Base-by-base conservation (phyloP, 2,888 invertebrate genomes). In the Pristionchus exspectatus region DNA sequence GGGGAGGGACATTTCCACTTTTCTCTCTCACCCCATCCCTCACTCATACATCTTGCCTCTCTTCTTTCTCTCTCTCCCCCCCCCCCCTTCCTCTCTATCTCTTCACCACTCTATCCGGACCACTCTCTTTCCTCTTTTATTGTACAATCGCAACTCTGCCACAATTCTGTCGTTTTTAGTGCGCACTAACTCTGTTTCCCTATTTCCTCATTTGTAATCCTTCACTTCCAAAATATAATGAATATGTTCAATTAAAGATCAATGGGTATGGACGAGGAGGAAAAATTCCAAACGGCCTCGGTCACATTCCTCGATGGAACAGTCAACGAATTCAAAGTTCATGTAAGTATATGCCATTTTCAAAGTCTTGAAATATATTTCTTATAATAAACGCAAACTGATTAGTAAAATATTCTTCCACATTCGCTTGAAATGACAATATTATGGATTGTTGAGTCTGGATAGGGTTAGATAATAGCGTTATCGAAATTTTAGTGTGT, bases 231-330 rank as follows among this genome's bases (percentile, higher is more conserved):
- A 50, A 50, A 18, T 33, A 44, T 38, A 84, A 18, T 38, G 30
- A 18, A 24, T 30, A 24, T 27, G 0, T 44, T 33, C 12, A 59
- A 50, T 50, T 50, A 3, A n/a, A 85, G 85, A 85, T 59, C 87
- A 87, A 50, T 87, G 87, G 87, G 87, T 87, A 87, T 72, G 72
- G 87, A 87, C n/a, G 87, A 87, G 2, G 87, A 87, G 54, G 91
- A 93, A 85, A 92, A 93, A 74, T 90, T 93, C 74, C 92, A 93
- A 87, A 81, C 91, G 56, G 93, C 94, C n/a, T 88, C 89, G 18
- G 93, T 94, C 77, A 91, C 90, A 72, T 92, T 92, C 89, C 92
- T 93, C 69, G 93, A 94, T 89, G 93, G 93, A 84, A 91, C 91
- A 9, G 83, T 91, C 88, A 92, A 93, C 87, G 92, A 93, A 44